phyloP scores from a whole-genome alignment of 2,888 invertebrate genomes.

The Nemurella pictetii region DNA sequence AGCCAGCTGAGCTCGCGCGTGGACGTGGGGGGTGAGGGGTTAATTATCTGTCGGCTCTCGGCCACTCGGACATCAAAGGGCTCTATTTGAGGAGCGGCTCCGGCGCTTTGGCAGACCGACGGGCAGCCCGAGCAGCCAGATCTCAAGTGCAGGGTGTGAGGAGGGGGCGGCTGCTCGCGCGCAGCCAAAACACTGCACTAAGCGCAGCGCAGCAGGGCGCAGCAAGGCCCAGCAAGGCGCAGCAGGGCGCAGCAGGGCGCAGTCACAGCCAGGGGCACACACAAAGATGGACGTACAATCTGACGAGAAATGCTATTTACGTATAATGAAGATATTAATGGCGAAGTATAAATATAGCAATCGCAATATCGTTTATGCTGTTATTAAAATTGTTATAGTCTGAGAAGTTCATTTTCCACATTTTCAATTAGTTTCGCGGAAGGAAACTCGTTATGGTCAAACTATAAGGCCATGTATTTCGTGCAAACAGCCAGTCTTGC shows the following conservation, averaged over 20 bases:
- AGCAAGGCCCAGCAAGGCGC: too few species aligned
- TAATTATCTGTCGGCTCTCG: slow-evolving; percentile 19
- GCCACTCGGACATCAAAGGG: slow-evolving; percentile 25
- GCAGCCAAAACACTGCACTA: not conserved
- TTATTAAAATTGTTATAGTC: not conserved
- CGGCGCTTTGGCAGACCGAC: not conserved
- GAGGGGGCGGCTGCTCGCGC: not conserved
- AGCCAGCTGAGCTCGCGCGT: not conserved
- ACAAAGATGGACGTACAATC: not conserved
- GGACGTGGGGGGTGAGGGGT: not conserved
- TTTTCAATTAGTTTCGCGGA: not conserved
- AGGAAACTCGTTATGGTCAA: not conserved
- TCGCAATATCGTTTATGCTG: not conserved
- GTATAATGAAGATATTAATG: not conserved
- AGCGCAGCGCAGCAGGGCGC: too few species aligned
- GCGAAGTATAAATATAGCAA: not conserved
- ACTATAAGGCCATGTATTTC: not conserved
- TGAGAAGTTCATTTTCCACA: not conserved
- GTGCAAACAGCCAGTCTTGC: not conserved
- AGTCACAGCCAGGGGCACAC: not conserved
- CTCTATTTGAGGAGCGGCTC: slow-evolving; percentile 4
- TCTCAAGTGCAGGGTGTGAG: not conserved
- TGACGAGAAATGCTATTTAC: not conserved
- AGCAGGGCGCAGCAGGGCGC: too few species aligned
- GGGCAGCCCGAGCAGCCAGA: not conserved